These are phyloP conservation scores for Seriola aureovittata DNA, from an alignment of 2,113 vertebrate species.

Conservation along the genomic window DNA sequence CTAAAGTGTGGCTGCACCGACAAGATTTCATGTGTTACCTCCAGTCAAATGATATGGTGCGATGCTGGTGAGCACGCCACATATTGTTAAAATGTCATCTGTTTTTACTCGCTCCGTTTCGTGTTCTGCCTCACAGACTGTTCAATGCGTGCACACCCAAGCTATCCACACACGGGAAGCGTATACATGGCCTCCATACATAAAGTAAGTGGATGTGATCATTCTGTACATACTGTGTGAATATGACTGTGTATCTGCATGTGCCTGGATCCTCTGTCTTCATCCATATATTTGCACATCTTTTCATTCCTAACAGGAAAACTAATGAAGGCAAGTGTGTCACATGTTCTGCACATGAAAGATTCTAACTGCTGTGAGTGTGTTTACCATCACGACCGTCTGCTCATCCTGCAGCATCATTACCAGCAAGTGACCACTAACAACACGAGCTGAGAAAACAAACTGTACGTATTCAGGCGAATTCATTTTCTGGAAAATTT, in stretches of 20 bases:
- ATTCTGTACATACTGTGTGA: background rate
- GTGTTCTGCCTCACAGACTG: conserved; percentile 5
- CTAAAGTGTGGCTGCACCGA: conserved; percentile 34
- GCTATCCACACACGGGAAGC: background rate
- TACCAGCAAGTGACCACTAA: conserved; percentile 22
- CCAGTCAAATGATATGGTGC: conserved; percentile 25
- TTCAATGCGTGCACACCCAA: background rate
- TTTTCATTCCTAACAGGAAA: conserved; percentile 27
- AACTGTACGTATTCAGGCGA: conserved; percentile 12
- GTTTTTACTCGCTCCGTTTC: conserved; percentile 31
- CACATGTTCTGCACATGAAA: conserved; percentile 36
- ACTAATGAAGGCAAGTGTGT: conserved; percentile 60
- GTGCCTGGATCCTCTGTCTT: background rate
- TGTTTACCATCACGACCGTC: conserved; percentile 67
- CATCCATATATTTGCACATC: background rate
- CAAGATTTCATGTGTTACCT: conserved; percentile 57
- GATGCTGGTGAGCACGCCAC: conserved; percentile 29
- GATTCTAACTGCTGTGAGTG: conserved; percentile 42
- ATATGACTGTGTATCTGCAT: background rate
- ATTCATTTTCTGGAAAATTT: background rate
- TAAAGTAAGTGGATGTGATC: conserved; percentile 5
- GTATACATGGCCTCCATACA: background rate
- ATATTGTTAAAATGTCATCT: conserved; percentile 29
- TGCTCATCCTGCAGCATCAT: conserved; percentile 58
- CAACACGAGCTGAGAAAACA: conserved; percentile 28